These are phyloP conservation scores for Salmo trutta DNA, from an alignment of 2,797 vertebrate species.

Conservation along the genomic window DNA sequence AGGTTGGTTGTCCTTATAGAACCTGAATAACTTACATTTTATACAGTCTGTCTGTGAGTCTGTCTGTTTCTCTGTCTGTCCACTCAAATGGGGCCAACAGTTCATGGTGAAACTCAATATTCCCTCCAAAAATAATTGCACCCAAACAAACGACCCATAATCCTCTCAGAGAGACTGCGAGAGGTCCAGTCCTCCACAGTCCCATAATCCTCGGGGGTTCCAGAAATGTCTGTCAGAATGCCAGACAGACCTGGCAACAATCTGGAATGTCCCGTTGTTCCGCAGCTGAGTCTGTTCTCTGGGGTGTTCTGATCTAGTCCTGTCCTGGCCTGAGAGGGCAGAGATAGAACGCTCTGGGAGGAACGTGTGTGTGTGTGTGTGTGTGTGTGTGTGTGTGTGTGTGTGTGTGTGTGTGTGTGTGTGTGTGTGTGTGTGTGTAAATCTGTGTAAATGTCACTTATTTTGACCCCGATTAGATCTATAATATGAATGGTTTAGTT, in stretches of 20 bases:
- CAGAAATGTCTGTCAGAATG: neutral
- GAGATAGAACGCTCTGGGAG: neutral
- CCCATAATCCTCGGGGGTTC: neutral
- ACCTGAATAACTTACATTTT: neutral
- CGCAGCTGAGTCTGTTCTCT: neutral
- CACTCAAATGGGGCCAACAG: too few species aligned
- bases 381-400: neutral
- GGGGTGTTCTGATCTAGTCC: neutral
- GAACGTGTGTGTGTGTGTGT: slow-evolving; percentile 3
- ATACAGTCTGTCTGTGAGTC: too few species aligned
- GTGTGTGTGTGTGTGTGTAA: neutral
- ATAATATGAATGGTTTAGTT: neutral
- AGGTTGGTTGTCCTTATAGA: neutral
- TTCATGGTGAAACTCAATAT: too few species aligned
- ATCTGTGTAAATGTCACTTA: neutral
- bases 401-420: slow-evolving; percentile 5
- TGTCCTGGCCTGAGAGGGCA: neutral
- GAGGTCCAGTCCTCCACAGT: neutral
- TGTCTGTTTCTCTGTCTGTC: too few species aligned
- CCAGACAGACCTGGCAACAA: neutral
- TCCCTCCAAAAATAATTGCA: neutral
- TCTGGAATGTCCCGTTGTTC: neutral
- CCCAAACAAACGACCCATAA: neutral
- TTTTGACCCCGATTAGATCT: neutral
- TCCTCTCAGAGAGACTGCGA: neutral